Evolutionary conservation across 2,797 vertebrate genomes (phyloP).

Genomic region (Lepilemur septentrionalis): DNA sequence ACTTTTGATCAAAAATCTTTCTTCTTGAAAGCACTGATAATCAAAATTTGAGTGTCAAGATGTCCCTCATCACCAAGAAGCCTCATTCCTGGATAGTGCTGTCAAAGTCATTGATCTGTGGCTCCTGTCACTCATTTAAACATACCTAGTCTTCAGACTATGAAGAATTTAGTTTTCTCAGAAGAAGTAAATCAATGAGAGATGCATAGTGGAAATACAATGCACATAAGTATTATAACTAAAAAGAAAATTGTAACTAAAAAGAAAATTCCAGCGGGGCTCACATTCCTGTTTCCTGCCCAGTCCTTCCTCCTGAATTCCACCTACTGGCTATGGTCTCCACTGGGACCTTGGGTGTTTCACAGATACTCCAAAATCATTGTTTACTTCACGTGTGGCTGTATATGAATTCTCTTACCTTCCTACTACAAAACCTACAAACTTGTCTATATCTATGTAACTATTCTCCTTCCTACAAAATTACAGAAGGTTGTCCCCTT

Average conservation of each 20-base stretch:
- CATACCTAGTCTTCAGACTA: background rate
- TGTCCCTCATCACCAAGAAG: background rate
- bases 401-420: background rate
- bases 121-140: background rate
- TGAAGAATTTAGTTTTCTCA: background rate
- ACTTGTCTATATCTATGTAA: background rate
- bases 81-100: no score
- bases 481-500: background rate
- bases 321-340: background rate
- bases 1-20: background rate
- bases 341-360: background rate
- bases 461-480: background rate
- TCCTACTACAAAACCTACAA: background rate
- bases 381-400: background rate
- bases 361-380: background rate
- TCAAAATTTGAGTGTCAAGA: background rate
- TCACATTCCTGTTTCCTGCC: background rate
- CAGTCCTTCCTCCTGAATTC: background rate
- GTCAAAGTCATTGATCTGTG: background rate
- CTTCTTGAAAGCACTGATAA: background rate
- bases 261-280: background rate
- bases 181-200: background rate
- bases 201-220: background rate
- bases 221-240: background rate
- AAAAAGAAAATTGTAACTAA: background rate